These are phyloP conservation scores for Rhinichthys osculus DNA, from an alignment of 2,797 vertebrate genomes.

Conservation along the genomic window DNA sequence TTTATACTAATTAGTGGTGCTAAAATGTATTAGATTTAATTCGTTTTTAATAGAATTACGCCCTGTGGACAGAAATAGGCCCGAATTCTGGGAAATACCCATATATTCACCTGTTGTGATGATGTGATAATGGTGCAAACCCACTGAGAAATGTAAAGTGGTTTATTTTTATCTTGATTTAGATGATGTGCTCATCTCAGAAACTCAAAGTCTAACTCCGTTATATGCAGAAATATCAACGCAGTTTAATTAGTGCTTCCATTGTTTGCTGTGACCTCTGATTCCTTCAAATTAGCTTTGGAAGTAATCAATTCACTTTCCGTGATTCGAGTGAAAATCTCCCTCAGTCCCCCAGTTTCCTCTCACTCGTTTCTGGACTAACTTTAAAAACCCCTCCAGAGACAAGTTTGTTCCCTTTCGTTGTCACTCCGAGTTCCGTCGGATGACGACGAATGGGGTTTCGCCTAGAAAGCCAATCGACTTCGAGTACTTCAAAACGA, in stretches of 20 bases:
- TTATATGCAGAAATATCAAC: conserved; percentile 2
- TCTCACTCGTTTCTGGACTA: neutral
- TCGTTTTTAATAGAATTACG: too few relatives aligned
- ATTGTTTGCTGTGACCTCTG: conserved; percentile 2
- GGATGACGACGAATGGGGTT: too few relatives aligned
- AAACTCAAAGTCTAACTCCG: neutral
- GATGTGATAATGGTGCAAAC: neutral
- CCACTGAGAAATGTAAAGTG: neutral
- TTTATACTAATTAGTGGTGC: too few relatives aligned
- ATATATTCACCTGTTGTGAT: neutral
- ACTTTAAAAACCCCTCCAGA: neutral
- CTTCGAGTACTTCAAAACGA: too few relatives aligned
- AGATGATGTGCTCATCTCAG: conserved; percentile 7
- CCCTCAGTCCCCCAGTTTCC: neutral
- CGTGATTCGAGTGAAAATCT: neutral
- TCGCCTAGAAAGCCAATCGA: too few relatives aligned
- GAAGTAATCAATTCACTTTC: neutral
- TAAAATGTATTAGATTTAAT: too few relatives aligned
- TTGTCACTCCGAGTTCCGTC: too few relatives aligned
- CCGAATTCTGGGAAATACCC: too few relatives aligned
- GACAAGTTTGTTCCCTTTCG: neutral
- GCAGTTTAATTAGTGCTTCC: neutral
- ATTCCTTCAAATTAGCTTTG: neutral
- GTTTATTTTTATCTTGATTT: neutral
- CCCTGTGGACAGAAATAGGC: too few relatives aligned